Percentiles rank a stretch among this genome's conserved stretches.
phyloP scores from a whole-genome alignment of 2,888 invertebrate species.

The Acanthococcus lagerstroemiae region DNA sequence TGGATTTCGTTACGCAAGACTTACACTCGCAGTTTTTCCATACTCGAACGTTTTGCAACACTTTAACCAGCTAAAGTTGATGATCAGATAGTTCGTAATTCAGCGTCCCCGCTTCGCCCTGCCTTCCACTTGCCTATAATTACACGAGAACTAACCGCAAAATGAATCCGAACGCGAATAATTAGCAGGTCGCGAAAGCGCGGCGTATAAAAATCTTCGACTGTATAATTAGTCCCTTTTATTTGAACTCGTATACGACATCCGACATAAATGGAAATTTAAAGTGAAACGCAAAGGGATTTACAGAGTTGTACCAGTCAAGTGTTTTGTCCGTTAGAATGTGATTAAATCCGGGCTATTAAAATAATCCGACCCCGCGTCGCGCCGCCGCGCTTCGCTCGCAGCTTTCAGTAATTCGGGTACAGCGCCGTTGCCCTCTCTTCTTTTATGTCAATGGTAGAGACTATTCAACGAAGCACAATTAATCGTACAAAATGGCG shows the following conservation, averaged over 20 bases:
- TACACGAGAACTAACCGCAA: conserved; percentile 16
- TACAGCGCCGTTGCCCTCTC: background rate
- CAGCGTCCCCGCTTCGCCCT: no score
- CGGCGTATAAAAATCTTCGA: conserved; percentile 11
- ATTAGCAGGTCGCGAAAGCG: background rate
- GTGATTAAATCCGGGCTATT: conserved; percentile 19
- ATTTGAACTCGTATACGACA: background rate
- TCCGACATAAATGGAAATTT: conserved; percentile 22
- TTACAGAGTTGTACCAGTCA: conserved; percentile 21
- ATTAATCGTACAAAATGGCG: conserved; percentile 31
- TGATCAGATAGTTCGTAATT: no score
- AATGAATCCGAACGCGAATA: conserved; percentile 14
- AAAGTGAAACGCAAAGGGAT: conserved; percentile 19
- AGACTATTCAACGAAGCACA: conserved; percentile 24
- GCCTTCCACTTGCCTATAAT: no score
- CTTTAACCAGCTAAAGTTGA: no score
- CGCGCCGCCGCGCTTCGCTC: background rate
- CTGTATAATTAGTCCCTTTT: conserved; percentile 20
- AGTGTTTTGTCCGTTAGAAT: conserved; percentile 24
- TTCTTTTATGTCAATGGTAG: background rate
- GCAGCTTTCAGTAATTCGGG: conserved; percentile 5
- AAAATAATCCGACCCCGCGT: conserved; percentile 15
- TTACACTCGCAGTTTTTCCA: no score
- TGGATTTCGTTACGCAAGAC: no score
- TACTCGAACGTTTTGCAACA: no score